A percentile compares a stretch with the other conserved stretches of the same genome.
phyloP scores from a whole-genome alignment of 2,113 vertebrate genomes.

The Odontesthes bonariensis region DNA sequence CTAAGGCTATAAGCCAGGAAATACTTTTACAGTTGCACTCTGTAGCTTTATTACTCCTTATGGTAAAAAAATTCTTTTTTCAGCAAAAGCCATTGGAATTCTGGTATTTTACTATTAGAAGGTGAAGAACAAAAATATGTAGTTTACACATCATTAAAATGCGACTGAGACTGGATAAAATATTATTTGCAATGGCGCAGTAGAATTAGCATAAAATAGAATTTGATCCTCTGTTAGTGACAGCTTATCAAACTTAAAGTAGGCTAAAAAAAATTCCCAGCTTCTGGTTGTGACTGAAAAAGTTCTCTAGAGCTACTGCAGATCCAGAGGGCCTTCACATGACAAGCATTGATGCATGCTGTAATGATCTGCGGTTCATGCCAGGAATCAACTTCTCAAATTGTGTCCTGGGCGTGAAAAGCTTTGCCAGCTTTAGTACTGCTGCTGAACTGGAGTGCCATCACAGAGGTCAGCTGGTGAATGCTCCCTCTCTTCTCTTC shows the following conservation, averaged over 20 bases:
- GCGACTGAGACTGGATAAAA: conserved; percentile 22
- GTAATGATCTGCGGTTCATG: conserved; percentile 32
- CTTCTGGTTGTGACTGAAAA: conserved; percentile 5
- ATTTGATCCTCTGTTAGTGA: conserved; percentile 14
- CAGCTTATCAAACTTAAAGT: conserved; percentile 27
- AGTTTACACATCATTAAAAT: conserved; percentile 15
- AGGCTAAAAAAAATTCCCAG: background rate
- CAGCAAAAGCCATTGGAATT: conserved; percentile 29
- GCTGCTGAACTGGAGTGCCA: conserved; percentile 62
- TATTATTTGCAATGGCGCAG: conserved; percentile 1
- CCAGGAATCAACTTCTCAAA: conserved; percentile 47
- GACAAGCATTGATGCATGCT: conserved; percentile 30
- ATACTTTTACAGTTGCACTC: conserved; percentile 25
- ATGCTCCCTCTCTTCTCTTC: conserved; percentile 26
- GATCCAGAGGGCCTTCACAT: conserved; percentile 30
- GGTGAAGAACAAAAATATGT: conserved; percentile 21
- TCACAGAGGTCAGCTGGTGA: conserved; percentile 68
- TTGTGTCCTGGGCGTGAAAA: conserved; percentile 32
- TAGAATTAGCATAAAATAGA: conserved; percentile 19
- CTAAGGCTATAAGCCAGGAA: conserved; percentile 38
- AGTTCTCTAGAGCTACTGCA: conserved; percentile 20
- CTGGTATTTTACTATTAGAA: conserved; percentile 12
- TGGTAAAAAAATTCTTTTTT: conserved; percentile 31
- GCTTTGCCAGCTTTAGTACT: conserved; percentile 48
- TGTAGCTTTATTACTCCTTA: conserved; percentile 20